A percentile compares a stretch with the other conserved stretches of the same genome.
Conservation (phyloP, 2,888 invertebrate genomes). For the Holacanthella duospinosa region DNA sequence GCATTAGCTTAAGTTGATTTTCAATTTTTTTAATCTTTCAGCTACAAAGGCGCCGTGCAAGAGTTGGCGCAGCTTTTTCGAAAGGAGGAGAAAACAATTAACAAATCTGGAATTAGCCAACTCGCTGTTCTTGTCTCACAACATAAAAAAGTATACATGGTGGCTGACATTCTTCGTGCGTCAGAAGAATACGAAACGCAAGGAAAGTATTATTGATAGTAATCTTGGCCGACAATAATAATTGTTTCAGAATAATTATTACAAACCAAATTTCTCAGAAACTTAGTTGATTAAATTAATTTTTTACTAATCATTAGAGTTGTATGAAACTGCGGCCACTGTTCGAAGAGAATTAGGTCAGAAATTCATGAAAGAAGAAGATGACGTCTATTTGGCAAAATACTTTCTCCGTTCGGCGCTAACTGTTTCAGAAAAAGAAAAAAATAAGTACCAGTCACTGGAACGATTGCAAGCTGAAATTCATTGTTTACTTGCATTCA, state of each 20-base stretch:
- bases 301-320: constrained; percentile 9
- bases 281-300: background rate
- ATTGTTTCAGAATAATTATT: constrained; percentile 15
- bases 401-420: constrained; percentile 16
- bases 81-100: constrained; percentile 18
- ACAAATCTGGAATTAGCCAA: background rate
- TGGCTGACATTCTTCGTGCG: constrained; percentile 16
- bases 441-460: background rate
- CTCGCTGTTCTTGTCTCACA: constrained; percentile 9
- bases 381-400: constrained; percentile 17
- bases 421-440: background rate
- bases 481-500: constrained; percentile 28
- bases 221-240: no score
- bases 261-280: background rate
- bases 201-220: no score
- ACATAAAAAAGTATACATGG: constrained; percentile 12
- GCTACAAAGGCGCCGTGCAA: constrained; percentile 21
- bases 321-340: constrained; percentile 24
- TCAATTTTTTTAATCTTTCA: background rate
- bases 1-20: background rate
- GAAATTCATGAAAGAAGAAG: constrained; percentile 20
- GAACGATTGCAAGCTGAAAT: constrained; percentile 21
- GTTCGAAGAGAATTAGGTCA: constrained; percentile 23
- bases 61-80: constrained; percentile 25
- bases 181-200: constrained; percentile 17